Percentiles rank a stretch among this genome's conserved stretches.
Evolutionary conservation across 2,888 invertebrate species (phyloP).

Genomic region (Caenorhabditis sp.): DNA sequence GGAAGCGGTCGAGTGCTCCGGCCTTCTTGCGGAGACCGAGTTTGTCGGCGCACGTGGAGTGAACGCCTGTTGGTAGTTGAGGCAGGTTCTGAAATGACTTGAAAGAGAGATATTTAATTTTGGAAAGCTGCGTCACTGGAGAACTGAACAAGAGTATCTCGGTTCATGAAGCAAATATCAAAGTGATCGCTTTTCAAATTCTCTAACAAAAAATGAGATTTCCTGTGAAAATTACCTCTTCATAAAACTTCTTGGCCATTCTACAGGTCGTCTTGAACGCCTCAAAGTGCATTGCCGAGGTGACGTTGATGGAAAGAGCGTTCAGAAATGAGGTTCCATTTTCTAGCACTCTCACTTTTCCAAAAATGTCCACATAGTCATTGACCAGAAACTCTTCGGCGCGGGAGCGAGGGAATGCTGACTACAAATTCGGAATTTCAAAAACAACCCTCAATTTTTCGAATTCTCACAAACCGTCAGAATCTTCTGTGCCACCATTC

Average conservation of each 20-base stretch:
- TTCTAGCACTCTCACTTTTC: conserved; percentile 37
- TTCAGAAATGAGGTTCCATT: conserved; percentile 38
- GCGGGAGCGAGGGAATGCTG: conserved; percentile 19
- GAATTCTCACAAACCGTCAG: conserved; percentile 6
- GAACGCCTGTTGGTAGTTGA: not conserved
- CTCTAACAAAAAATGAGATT: too few relatives aligned
- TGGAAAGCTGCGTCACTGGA: too few relatives aligned
- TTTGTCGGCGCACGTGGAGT: not conserved
- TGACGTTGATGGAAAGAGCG: conserved; percentile 31
- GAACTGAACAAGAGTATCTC: too few relatives aligned
- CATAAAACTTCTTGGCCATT: conserved; percentile 9
- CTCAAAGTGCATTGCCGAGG: not conserved
- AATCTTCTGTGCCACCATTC: conserved; percentile 24
- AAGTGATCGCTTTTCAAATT: too few relatives aligned
- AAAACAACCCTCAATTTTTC: too few relatives aligned
- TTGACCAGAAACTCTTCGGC: not conserved
- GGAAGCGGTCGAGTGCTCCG: conserved; percentile 46
- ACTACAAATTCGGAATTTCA: too few relatives aligned
- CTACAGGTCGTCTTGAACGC: not conserved
- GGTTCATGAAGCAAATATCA: too few relatives aligned
- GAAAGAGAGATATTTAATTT: not conserved
- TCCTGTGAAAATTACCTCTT: too few relatives aligned
- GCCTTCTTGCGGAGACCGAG: conserved; percentile 5
- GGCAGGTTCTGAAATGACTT: conserved; percentile 34
- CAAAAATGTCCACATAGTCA: conserved; percentile 25